Evolutionary conservation across 2,797 vertebrate species (phyloP).

Genomic region (Lemur catta): DNA sequence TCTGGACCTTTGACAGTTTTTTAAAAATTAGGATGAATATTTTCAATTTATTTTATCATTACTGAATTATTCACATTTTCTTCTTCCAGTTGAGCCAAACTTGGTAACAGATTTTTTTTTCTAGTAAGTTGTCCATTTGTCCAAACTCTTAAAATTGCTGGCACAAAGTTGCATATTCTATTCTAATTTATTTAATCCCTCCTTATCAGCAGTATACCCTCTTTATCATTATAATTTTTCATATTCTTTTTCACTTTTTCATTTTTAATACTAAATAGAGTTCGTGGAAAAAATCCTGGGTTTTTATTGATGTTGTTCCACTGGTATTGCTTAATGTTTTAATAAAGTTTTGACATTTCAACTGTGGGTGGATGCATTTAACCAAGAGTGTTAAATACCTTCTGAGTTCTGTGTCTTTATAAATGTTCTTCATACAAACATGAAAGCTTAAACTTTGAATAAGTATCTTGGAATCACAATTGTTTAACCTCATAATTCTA

Average conservation of each 20-base stretch:
- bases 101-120: neutral
- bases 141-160: neutral
- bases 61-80: neutral
- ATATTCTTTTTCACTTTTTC: neutral
- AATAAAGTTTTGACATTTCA: constrained; percentile 18
- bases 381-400: neutral
- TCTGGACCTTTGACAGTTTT: neutral
- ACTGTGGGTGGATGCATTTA: neutral
- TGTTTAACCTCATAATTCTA: neutral
- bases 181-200: neutral
- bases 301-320: neutral
- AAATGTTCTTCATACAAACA: neutral
- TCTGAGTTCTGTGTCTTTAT: neutral
- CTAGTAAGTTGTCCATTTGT: neutral
- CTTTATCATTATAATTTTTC: neutral
- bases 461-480: neutral
- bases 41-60: neutral
- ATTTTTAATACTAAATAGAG: neutral
- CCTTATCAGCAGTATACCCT: neutral
- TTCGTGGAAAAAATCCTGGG: neutral
- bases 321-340: neutral
- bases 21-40: neutral
- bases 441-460: neutral
- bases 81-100: neutral
- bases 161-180: neutral